Evolutionary conservation across 1,140 invertebrate species (phyloP).

Genomic region (Drosophila santomea): DNA sequence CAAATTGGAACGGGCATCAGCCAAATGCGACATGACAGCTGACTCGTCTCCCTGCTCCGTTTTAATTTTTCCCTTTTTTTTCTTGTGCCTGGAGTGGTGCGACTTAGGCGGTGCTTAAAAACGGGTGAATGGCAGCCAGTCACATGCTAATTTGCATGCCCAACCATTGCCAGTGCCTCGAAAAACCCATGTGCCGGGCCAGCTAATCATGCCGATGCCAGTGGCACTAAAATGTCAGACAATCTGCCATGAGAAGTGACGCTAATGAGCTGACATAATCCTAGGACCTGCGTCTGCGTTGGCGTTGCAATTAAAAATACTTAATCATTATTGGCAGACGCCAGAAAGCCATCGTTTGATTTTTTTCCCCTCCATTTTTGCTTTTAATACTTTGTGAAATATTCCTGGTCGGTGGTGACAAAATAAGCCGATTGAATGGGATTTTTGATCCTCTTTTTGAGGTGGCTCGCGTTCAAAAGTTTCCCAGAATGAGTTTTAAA

Average conservation of each 20-base stretch:
- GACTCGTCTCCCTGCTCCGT: conserved; percentile 18
- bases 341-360: conserved; percentile 19
- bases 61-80: conserved; percentile 11
- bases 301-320: conserved; percentile 64
- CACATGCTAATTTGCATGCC: conserved; percentile 66
- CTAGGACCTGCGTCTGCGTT: conserved; percentile 7
- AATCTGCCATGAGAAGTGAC: conserved; percentile 64
- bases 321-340: conserved; percentile 73
- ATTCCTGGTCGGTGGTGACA: conserved; percentile 48
- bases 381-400: conserved; percentile 18
- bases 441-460: conserved; percentile 17
- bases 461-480: conserved; percentile 20
- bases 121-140: conserved; percentile 69
- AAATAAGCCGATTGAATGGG: conserved; percentile 56
- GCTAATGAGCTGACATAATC: conserved; percentile 72
- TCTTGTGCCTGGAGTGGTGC: conserved; percentile 13
- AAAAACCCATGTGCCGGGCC: conserved; percentile 15
- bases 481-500: conserved; percentile 53
- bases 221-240: conserved; percentile 63
- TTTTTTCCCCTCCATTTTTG: conserved; percentile 14
- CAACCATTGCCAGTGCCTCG: neutral
- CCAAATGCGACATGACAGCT: conserved; percentile 69
- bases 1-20: conserved; percentile 41
- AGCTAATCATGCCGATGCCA: conserved; percentile 61
- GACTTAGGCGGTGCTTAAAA: conserved; percentile 68